Percentiles rank a stretch among this genome's conserved stretches.
Evolutionary conservation across 2,888 invertebrate species (phyloP).

Genomic region (Hybos culiciformis): DNA sequence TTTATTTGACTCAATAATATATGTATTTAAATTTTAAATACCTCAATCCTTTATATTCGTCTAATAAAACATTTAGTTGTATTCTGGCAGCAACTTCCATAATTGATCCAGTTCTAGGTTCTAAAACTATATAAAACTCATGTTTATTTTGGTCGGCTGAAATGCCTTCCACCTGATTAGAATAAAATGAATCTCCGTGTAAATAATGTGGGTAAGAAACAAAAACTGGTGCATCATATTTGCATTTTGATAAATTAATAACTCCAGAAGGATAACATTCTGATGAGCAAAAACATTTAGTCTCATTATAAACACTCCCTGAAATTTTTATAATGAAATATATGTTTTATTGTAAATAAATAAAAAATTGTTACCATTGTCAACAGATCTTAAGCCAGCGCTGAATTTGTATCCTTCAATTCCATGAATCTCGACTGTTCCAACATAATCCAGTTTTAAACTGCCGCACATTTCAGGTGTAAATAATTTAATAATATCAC

Average conservation of each 20-base stretch:
- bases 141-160: conserved; percentile 52
- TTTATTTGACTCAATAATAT: not conserved
- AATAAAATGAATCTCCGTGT: conserved; percentile 54
- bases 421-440: conserved; percentile 39
- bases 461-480: conserved; percentile 57
- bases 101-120: conserved; percentile 62
- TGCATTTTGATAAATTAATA: conserved; percentile 64
- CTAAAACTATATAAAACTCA: conserved; percentile 60
- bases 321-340: too few relatives aligned
- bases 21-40: too few relatives aligned
- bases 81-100: conserved; percentile 62
- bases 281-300: conserved; percentile 62
- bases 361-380: conserved; percentile 39
- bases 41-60: conserved; percentile 47
- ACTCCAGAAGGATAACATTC: conserved; percentile 59
- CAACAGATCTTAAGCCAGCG: conserved; percentile 43
- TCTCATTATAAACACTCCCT: conserved; percentile 46
- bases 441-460: conserved; percentile 41
- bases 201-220: conserved; percentile 76
- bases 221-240: conserved; percentile 68
- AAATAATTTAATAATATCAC: conserved; percentile 42
- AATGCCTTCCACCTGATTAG: conserved; percentile 52
- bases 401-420: conserved; percentile 48
- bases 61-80: conserved; percentile 66
- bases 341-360: too few relatives aligned